Evolutionary conservation across 2,113 vertebrate species (phyloP).

Genomic region (Mesoclemmys tuberculata): DNA sequence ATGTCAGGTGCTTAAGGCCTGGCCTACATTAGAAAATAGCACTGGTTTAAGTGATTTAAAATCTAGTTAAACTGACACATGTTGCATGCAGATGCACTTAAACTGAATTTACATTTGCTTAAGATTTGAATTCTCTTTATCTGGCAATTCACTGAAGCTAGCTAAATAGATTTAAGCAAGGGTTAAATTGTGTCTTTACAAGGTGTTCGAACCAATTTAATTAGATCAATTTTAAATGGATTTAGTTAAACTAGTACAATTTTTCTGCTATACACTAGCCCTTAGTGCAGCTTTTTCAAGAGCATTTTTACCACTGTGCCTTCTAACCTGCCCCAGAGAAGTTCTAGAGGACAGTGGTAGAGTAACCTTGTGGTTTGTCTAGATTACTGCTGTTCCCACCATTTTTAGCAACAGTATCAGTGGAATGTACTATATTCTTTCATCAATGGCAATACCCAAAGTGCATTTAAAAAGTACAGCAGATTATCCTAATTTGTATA

Average conservation of each 20-base stretch:
- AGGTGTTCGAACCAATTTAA: too few species aligned
- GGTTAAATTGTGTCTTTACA: too few species aligned
- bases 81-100: background rate
- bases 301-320: fast-evolving
- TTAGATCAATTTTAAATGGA: too few species aligned
- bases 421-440: background rate
- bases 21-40: background rate
- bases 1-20: background rate
- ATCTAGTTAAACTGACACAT: background rate
- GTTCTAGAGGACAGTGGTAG: background rate
- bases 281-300: background rate
- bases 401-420: fast-evolving
- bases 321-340: background rate
- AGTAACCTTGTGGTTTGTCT: background rate
- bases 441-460: background rate
- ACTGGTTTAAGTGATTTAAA: background rate
- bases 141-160: too few species aligned
- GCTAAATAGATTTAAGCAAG: too few species aligned
- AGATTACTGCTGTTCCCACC: background rate
- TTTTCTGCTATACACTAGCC: background rate
- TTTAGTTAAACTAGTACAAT: too few species aligned
- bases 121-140: too few species aligned
- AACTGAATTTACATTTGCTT: too few species aligned
- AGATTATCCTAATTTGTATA: background rate
- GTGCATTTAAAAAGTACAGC: background rate